Conservation (phyloP, 1,140 invertebrate genomes). For the Babylonia areolata region DNA sequence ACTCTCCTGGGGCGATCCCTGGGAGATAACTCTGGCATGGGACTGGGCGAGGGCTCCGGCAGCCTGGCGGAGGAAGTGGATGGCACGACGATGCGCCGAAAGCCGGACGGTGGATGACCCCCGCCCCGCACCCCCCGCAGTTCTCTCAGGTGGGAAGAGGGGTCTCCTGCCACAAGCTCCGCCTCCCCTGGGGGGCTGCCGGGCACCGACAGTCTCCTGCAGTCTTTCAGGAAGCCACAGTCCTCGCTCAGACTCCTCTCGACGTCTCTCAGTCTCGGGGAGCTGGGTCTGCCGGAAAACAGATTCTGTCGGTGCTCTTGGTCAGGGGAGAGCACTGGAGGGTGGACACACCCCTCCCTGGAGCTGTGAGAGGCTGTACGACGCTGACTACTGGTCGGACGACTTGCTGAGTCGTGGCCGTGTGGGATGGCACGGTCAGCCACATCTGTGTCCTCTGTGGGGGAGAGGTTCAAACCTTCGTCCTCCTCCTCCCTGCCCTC, state of each 20-base stretch:
- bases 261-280: neutral
- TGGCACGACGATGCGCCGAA: neutral
- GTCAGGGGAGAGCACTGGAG: neutral
- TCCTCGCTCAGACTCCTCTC: constrained; percentile 23
- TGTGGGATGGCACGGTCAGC: neutral
- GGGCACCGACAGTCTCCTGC: neutral
- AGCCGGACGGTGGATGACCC: neutral
- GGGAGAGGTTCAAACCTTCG: neutral
- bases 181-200: neutral
- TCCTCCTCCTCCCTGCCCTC: constrained; percentile 57
- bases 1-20: constrained; percentile 2
- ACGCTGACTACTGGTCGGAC: neutral
- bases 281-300: neutral
- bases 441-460: neutral
- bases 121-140: neutral
- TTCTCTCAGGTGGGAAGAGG: neutral
- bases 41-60: neutral
- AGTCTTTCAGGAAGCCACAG: neutral
- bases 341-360: neutral
- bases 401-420: neutral
- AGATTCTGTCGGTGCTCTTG: neutral
- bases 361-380: neutral
- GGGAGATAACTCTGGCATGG: neutral
- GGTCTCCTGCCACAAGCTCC: neutral
- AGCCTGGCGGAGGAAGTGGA: neutral